Percentiles rank a stretch among this genome's conserved stretches.
Evolutionary conservation across 2,888 invertebrate species (phyloP).

Genomic region (Ptilodon capucinus): DNA sequence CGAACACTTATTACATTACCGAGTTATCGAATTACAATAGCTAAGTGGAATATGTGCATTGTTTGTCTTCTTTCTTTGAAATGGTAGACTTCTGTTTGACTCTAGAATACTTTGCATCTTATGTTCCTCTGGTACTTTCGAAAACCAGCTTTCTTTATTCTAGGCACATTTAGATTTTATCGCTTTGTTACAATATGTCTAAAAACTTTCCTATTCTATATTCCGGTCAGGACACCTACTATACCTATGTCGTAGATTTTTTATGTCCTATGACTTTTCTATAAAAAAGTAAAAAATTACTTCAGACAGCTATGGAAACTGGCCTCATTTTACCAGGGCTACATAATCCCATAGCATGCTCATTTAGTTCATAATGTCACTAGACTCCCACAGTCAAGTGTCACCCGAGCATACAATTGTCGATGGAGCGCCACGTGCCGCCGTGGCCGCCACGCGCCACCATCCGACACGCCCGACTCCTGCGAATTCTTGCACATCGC

Average conservation of each 20-base stretch:
- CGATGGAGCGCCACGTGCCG: conserved; percentile 16
- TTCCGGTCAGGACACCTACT: too few relatives aligned
- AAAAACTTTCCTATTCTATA: too few relatives aligned
- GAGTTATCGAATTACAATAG: conserved; percentile 48
- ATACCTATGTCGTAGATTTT: too few relatives aligned
- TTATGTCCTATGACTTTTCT: too few relatives aligned
- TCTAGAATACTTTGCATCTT: not conserved
- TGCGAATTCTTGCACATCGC: conserved; percentile 37
- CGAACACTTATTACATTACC: conserved; percentile 55
- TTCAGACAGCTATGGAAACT: too few relatives aligned
- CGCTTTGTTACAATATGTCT: too few relatives aligned
- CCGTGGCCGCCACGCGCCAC: conserved; percentile 34
- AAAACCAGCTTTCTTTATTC: too few relatives aligned
- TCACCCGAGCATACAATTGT: conserved; percentile 14
- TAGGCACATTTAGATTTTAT: too few relatives aligned
- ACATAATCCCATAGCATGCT: conserved; percentile 9
- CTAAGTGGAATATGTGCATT: conserved; percentile 15
- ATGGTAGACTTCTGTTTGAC: not conserved
- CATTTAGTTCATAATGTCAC: conserved; percentile 16
- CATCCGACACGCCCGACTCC: conserved; percentile 32
- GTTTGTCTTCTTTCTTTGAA: conserved; percentile 4
- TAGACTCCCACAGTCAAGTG: conserved; percentile 10
- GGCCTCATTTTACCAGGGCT: not conserved
- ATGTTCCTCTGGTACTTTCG: not conserved
- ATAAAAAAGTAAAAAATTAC: too few relatives aligned